A percentile compares a stretch with the other conserved stretches of the same genome.
Evolutionary conservation across 2,797 vertebrate species (phyloP).

Genomic region (Poeciliopsis presidionis): DNA sequence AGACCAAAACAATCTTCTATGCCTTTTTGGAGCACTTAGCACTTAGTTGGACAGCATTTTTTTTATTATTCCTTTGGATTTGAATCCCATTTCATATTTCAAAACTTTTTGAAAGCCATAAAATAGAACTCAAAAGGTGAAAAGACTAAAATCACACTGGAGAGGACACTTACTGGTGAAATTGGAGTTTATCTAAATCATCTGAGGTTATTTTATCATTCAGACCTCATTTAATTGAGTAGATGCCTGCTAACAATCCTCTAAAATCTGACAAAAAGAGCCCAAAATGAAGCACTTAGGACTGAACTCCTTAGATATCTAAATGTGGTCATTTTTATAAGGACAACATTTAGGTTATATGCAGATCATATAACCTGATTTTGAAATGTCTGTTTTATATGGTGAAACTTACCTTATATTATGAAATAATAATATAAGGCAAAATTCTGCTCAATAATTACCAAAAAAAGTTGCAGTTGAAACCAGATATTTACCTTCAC

Average conservation of each 20-base stretch:
- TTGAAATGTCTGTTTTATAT: background rate
- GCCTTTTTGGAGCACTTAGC: background rate
- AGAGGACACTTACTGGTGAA: background rate
- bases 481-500: background rate
- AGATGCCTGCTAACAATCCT: background rate
- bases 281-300: background rate
- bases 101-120: slow-evolving; percentile 34
- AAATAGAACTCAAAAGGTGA: slow-evolving; percentile 44
- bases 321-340: background rate
- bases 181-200: slow-evolving; percentile 15
- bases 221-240: slow-evolving; percentile 18
- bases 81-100: slow-evolving; percentile 25
- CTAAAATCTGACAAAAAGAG: background rate
- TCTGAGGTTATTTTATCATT: slow-evolving; percentile 10
- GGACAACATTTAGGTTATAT: too few relatives aligned
- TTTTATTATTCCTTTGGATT: background rate
- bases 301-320: background rate
- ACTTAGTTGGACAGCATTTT: background rate
- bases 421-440: background rate
- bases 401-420: background rate
- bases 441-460: background rate
- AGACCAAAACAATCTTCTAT: slow-evolving; percentile 15
- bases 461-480: background rate
- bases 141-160: slow-evolving; percentile 35
- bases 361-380: background rate